Base-by-base conservation (phyloP, 1,140 invertebrate species). In the Oncopeltus fasciatus region DNA sequence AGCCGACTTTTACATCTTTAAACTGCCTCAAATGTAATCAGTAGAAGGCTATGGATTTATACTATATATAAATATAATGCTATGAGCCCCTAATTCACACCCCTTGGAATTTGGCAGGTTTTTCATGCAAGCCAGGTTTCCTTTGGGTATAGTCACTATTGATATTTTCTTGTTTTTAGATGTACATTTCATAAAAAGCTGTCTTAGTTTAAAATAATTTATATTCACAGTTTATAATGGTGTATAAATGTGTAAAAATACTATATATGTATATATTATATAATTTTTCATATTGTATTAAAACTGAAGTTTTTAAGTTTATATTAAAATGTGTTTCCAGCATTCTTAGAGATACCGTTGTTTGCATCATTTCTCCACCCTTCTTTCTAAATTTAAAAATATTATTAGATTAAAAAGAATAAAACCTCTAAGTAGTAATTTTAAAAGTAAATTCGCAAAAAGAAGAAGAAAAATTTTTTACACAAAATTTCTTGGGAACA, bases 281-380 rank as follows among this genome's bases (percentile, higher is more conserved):
- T 65, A 65, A 60, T 65, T 65, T 65, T 65, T 65, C 64, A 65
- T 65, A 65, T 65, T 65, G 64, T 65, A 65, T 29, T 63, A 60
- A 64, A 28, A 38, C 63, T 65, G 49, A 62, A 53, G 51, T 65
- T 65, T 65, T 65, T 65, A 65, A 65, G 61, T 62, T 65, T 62
- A 65, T 62, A 65, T 65, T 62, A 63, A 65, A 62, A 62, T 56
- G 61, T 62, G 60, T 65, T 65, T 65, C 53, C 33, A 56, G 61
- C 61, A 62, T 62, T 62, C 56, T 59, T 63, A 60, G 29, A 29
- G 46, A 57, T 1, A 57, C 9, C 56, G n/a, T 8, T 53, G 49
- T 53, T 18, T 53, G 26, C 16, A 53, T 53, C 26, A 53, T 53
- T 53, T 53, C 18, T 53, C 26, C 12, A 24, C 49, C 49, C 26